Evolutionary conservation across 2,888 invertebrate species (phyloP), one percentile per base, ranked within the genome.

Genomic region (Nomada goodeniana): DNA sequence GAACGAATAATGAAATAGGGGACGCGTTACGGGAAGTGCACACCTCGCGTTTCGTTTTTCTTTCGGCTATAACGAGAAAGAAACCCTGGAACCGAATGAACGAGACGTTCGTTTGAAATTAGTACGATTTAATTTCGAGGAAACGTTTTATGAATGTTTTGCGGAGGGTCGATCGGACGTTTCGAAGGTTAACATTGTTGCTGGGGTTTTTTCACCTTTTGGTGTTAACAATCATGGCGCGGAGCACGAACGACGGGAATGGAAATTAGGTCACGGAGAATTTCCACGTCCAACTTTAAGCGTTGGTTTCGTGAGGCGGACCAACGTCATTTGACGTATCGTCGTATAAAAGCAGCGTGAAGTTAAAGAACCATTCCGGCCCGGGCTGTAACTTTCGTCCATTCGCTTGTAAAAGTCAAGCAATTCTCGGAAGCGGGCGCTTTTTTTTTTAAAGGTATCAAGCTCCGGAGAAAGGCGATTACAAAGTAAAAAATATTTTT

Each of bases 261-360:
- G 11, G 53, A 69, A 63, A 77, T 42, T 26, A n/a, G 71, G 77
- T 77, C 78, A 70, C 42, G 52, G 61, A 63, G 29, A 53, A 20
- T 67, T 36, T 13, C 59, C 47, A 67, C 20, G 20, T 23, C 74
- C 76, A 83, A 82, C 74, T 71, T 74, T 18, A 47, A 47, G 76
- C 75, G 78, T 76, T 61, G 77, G 72, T 73, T 71, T 74, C 76
- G 83, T 61, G 73, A 71, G 76, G 71, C 65, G 69, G 77, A 68
- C 80, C 82, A 73, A 50, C 65, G 80, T 70, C 72, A 64, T 80
- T 86, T 88, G 88, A 88, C 86, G 87, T 86, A 88, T 86, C 86
- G 80, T 76, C 82, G 82, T 88, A 82, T 87, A 88, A 88, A 88
- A 88, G 82, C 87, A 88, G 88, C 88, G 80, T 84, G 87, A 87